These are phyloP conservation scores for Parascotia fuliginaria DNA, from an alignment of 2,888 invertebrate species.

Conservation along the genomic window DNA sequence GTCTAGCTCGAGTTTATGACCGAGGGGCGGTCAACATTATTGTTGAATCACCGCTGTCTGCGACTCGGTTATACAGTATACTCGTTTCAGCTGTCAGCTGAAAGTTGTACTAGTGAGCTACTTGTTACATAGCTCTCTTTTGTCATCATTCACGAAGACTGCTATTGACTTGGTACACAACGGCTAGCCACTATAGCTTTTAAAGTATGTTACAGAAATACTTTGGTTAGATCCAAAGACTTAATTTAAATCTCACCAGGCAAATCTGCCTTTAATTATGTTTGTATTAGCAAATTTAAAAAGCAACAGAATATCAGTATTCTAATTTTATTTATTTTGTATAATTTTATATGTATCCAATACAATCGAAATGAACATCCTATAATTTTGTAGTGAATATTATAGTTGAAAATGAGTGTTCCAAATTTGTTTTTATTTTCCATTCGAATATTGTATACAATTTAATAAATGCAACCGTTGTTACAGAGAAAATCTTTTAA, in stretches of 20 bases:
- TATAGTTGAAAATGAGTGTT: slow-evolving; percentile 58
- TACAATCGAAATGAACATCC: slow-evolving; percentile 22
- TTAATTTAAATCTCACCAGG: slow-evolving; percentile 12
- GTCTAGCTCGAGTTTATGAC: slow-evolving; percentile 72
- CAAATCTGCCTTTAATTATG: slow-evolving; percentile 21
- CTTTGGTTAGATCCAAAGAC: slow-evolving; percentile 7
- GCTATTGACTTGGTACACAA: slow-evolving; percentile 23
- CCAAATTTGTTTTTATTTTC: slow-evolving; percentile 37
- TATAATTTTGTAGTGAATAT: slow-evolving; percentile 56
- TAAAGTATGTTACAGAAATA: slow-evolving; percentile 5
- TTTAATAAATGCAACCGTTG: slow-evolving; percentile 35
- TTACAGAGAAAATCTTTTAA: background rate
- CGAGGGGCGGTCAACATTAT: slow-evolving; percentile 50
- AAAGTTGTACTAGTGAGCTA: slow-evolving; percentile 34
- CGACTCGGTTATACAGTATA: slow-evolving; percentile 59
- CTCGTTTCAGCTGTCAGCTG: slow-evolving; percentile 45
- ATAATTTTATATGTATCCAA: slow-evolving; percentile 23
- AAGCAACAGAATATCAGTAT: slow-evolving; percentile 56
- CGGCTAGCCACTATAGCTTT: slow-evolving; percentile 10
- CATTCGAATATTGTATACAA: slow-evolving; percentile 51
- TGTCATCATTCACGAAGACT: slow-evolving; percentile 11
- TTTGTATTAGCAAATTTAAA: slow-evolving; percentile 25
- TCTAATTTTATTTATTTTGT: slow-evolving; percentile 47
- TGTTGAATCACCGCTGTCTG: slow-evolving; percentile 41
- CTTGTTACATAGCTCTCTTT: slow-evolving; percentile 38